Conservation (phyloP, 2,113 vertebrate species). For the Gnathonemus longibarbis region DNA sequence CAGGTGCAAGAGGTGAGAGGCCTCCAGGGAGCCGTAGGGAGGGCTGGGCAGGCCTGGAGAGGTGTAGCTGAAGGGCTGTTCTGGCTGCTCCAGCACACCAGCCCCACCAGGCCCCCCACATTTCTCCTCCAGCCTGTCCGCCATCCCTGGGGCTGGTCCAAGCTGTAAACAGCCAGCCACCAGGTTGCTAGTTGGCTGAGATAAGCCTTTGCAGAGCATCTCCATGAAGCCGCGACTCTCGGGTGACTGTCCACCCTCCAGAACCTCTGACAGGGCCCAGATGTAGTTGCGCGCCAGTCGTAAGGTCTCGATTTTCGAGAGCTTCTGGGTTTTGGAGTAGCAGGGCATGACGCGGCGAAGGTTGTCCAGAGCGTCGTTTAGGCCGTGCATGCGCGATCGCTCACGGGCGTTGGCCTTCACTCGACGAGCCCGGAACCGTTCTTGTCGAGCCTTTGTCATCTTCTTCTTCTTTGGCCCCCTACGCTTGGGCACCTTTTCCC, state of each 20-base stretch:
- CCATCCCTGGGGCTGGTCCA: constrained; percentile 59
- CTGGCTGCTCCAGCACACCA: constrained; percentile 47
- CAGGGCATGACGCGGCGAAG: constrained; percentile 93
- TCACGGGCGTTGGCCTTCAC: constrained; percentile 92
- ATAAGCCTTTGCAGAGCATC: constrained; percentile 96
- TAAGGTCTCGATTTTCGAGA: constrained; percentile 94
- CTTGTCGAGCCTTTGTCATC: constrained; percentile 90
- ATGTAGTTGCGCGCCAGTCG: constrained; percentile 92
- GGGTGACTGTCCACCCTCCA: constrained; percentile 78
- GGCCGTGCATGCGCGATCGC: constrained; percentile 85
- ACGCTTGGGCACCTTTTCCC: constrained; percentile 76
- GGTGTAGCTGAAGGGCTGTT: constrained; percentile 73
- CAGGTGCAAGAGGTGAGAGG: constrained; percentile 77
- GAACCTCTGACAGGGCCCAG: constrained; percentile 92
- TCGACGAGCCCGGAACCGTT: constrained; percentile 78
- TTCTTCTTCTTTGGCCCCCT: constrained; percentile 97
- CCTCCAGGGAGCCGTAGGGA: constrained; percentile 84
- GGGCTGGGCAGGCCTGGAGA: constrained; percentile 89
- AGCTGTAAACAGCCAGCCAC: constrained; percentile 92
- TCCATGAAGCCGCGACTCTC: constrained; percentile 87
- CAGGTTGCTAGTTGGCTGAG: constrained; percentile 93
- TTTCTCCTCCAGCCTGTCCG: constrained; percentile 81
- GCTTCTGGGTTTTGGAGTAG: constrained; percentile 93
- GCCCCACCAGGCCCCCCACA: constrained; percentile 48
- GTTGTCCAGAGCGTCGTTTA: constrained; percentile 89